Evolutionary conservation across 2,888 invertebrate species (phyloP).

Genomic region (Orchestes rusci): DNA sequence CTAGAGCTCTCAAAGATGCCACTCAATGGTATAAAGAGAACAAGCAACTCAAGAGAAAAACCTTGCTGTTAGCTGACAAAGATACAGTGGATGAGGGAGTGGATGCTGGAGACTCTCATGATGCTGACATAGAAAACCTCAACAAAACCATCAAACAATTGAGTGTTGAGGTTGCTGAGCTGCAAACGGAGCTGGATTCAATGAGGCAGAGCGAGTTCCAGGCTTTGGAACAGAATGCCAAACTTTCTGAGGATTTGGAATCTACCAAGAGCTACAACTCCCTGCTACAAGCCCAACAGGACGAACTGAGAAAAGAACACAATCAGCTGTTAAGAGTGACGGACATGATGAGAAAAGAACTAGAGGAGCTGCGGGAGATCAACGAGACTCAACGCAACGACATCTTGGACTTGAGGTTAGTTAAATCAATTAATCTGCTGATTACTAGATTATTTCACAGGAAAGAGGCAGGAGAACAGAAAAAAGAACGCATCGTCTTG

Average conservation of each 20-base stretch:
- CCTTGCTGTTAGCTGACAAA: slow-evolving; percentile 55
- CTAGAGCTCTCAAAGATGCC: slow-evolving; percentile 64
- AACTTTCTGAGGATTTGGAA: slow-evolving; percentile 53
- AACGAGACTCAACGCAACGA: slow-evolving; percentile 56
- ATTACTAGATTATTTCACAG: slow-evolving; percentile 32
- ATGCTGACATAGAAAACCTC: slow-evolving; percentile 61
- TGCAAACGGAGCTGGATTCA: slow-evolving; percentile 59
- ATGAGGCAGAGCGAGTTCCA: slow-evolving; percentile 64
- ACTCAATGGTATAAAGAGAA: slow-evolving; percentile 73
- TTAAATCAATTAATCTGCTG: background rate
- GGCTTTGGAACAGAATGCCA: slow-evolving; percentile 57
- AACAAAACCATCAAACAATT: slow-evolving; percentile 59
- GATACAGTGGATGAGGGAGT: slow-evolving; percentile 50
- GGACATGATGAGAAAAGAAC: slow-evolving; percentile 58
- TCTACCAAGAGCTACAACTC: slow-evolving; percentile 44
- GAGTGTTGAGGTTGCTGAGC: slow-evolving; percentile 55
- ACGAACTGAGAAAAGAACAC: slow-evolving; percentile 47
- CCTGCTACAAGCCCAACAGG: slow-evolving; percentile 51
- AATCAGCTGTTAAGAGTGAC: slow-evolving; percentile 60
- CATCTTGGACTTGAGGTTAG: slow-evolving; percentile 36
- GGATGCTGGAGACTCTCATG: slow-evolving; percentile 45
- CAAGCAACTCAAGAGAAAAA: slow-evolving; percentile 61
- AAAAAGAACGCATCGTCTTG: slow-evolving; percentile 56
- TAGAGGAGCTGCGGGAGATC: slow-evolving; percentile 53
- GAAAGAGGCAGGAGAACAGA: slow-evolving; percentile 52